Evolutionary conservation across 2,113 vertebrate species (phyloP), one percentile per base, ranked within the genome.

Genomic region (Syrrhaptes paradoxus): DNA sequence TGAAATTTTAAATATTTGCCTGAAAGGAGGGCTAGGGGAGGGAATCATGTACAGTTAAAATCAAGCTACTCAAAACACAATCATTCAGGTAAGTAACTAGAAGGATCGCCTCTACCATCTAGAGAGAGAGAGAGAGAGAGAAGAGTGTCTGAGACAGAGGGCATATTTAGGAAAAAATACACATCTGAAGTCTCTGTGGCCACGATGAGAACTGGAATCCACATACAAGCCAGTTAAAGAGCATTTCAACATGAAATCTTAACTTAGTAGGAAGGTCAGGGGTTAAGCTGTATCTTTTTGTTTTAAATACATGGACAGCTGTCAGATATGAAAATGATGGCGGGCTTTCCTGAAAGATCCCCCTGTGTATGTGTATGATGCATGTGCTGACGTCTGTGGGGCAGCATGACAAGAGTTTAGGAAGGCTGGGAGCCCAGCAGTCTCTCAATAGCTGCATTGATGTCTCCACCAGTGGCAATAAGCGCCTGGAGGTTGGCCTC

Each of bases 401-500:
- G 89, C 80, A 79, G 92, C 87, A 13, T 7, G 66, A 38, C 34
- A 41, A 71, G 89, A 68, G 91, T 41, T 97, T 97, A 98, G 97
- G 98, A 98, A 81, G 98, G 98, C 95, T 98, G 98, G 36, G 98
- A 98, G 93, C 98, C 98, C 97, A 98, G 96, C 58, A 98, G 98
- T 98, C 98, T 98, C 93, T 98, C 98, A 9, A 98, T 98, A 15
- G 98, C 98, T 8, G 98, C 98, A 4, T 98, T 98, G 98, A 98
- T 98, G 93, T 98, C 98, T 48, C 98, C 98, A 8, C 98, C 98
- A 0, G 98, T 98, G 91, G 98, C 98, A 3, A 98, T 98, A 15
- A 98, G 98, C 0, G 98, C 98, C 97, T 98, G 98, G 4, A 98
- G 97, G 90, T 98, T 98, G 86, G 98, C 98, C 91, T 98, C 98